Conservation (phyloP, 2,113 vertebrate genomes). For the Ageneiosus marmoratus region DNA sequence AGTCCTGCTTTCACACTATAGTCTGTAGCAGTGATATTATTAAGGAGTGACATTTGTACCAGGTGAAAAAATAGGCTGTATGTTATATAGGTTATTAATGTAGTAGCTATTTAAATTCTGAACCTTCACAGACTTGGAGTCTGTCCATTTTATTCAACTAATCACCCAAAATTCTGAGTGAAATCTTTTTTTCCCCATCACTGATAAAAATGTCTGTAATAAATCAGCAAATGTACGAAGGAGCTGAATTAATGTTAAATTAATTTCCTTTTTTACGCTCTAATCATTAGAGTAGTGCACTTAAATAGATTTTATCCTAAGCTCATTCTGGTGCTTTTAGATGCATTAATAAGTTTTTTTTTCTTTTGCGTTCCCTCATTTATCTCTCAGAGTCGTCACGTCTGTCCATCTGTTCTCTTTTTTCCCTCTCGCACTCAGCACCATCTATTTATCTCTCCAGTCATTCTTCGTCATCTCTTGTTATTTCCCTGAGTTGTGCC, state of each 20-base stretch:
- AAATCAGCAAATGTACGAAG: constrained; percentile 37
- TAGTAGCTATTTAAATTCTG: not conserved
- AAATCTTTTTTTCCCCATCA: not conserved
- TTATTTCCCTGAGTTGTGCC: constrained; percentile 60
- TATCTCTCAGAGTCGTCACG: not conserved
- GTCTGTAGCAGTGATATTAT: constrained; percentile 30
- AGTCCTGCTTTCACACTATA: constrained; percentile 33
- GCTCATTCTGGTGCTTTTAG: constrained; percentile 30
- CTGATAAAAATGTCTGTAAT: constrained; percentile 29
- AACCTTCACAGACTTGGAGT: not conserved
- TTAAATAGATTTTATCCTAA: constrained; percentile 44
- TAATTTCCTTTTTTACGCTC: constrained; percentile 45
- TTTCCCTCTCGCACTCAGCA: constrained; percentile 25
- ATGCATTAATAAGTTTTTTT: constrained; percentile 34
- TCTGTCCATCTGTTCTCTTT: constrained; percentile 27
- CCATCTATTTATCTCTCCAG: constrained; percentile 45
- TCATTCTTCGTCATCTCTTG: constrained; percentile 47
- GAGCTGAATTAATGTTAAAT: constrained; percentile 37
- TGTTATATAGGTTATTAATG: not conserved
- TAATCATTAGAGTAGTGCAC: constrained; percentile 42
- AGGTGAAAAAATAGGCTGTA: not conserved
- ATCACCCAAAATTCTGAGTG: not conserved
- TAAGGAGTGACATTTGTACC: constrained; percentile 6
- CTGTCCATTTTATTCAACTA: constrained; percentile 8
- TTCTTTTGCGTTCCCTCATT: constrained; percentile 30